Conservation (phyloP, 2,888 invertebrate species). For the Craniophora ligustri region DNA sequence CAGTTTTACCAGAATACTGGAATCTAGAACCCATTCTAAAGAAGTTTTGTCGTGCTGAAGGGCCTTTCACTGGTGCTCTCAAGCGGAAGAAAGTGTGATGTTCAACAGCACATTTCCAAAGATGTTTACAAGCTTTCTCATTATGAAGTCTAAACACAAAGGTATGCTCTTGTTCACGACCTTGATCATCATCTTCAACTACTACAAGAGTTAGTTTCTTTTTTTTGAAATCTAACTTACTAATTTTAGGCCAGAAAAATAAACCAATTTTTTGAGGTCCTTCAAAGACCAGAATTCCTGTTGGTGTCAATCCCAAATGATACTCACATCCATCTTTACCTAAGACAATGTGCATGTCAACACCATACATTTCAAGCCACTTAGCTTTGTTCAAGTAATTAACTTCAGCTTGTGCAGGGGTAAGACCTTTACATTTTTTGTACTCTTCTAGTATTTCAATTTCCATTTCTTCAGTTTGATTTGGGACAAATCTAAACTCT, state of each 20-base stretch:
- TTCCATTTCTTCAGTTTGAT: slow-evolving; percentile 99
- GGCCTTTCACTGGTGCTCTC: slow-evolving; percentile 95
- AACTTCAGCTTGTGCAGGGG: slow-evolving; percentile 98
- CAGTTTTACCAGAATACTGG: slow-evolving; percentile 97
- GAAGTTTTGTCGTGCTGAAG: slow-evolving; percentile 97
- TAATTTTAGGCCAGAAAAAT: slow-evolving; percentile 99
- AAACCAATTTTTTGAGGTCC: slow-evolving; percentile 98
- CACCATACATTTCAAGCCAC: slow-evolving; percentile 99
- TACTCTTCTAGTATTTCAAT: slow-evolving; percentile 97
- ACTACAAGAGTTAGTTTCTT: slow-evolving; percentile 99
- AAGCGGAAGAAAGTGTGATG: slow-evolving; percentile 99
- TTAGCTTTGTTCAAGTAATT: slow-evolving; percentile 98
- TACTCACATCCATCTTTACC: slow-evolving; percentile 99
- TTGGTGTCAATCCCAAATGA: slow-evolving; percentile 98
- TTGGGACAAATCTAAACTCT: slow-evolving; percentile 98
- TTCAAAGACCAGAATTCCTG: slow-evolving; percentile 99
- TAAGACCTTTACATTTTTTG: slow-evolving; percentile 95
- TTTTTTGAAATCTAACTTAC: slow-evolving; percentile 98
- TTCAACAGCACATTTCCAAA: slow-evolving; percentile 99
- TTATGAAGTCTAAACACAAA: slow-evolving; percentile 99
- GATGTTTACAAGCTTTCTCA: slow-evolving; percentile 99
- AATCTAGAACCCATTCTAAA: slow-evolving; percentile 99
- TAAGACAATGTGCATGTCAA: slow-evolving; percentile 99
- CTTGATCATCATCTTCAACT: slow-evolving; percentile 99
- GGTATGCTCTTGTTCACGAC: slow-evolving; percentile 98